Conservation (phyloP, 2,113 vertebrate genomes). For the Bubo scandiacus region DNA sequence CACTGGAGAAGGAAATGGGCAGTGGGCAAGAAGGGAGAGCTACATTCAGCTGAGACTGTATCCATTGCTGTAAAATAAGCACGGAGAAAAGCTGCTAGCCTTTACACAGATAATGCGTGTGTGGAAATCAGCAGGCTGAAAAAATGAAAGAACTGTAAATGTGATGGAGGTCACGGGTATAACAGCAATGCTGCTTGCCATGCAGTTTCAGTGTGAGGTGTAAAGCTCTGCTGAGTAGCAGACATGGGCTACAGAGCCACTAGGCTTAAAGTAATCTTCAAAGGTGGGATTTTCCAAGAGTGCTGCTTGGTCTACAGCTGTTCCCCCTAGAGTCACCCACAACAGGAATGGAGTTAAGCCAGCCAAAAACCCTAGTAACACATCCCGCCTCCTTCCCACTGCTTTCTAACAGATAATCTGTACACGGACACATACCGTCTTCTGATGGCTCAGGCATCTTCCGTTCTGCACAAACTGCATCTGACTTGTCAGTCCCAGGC, state of each 20-base stretch:
- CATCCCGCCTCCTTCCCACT: neutral
- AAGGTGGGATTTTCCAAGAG: neutral
- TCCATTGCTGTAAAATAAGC: neutral
- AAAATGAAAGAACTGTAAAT: neutral
- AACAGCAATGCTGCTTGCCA: neutral
- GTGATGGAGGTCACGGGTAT: neutral
- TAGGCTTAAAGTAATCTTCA: neutral
- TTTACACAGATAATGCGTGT: neutral
- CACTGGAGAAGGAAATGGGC: neutral
- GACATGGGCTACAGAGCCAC: neutral
- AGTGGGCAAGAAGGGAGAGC: neutral
- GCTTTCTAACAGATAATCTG: neutral
- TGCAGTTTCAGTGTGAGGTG: neutral
- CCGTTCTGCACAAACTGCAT: constrained; percentile 63
- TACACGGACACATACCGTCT: constrained; percentile 38
- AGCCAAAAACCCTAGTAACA: neutral
- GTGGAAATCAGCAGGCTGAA: neutral
- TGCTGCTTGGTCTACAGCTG: neutral
- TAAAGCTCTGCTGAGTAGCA: neutral
- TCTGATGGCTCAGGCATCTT: neutral
- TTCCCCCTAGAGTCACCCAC: neutral
- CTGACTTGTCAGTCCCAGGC: constrained; percentile 69
- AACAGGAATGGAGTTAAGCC: neutral
- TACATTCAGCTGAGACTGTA: neutral
- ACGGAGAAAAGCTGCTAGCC: neutral